Evolutionary conservation across 2,888 invertebrate species (phyloP).

Genomic region (Mythimna impura): DNA sequence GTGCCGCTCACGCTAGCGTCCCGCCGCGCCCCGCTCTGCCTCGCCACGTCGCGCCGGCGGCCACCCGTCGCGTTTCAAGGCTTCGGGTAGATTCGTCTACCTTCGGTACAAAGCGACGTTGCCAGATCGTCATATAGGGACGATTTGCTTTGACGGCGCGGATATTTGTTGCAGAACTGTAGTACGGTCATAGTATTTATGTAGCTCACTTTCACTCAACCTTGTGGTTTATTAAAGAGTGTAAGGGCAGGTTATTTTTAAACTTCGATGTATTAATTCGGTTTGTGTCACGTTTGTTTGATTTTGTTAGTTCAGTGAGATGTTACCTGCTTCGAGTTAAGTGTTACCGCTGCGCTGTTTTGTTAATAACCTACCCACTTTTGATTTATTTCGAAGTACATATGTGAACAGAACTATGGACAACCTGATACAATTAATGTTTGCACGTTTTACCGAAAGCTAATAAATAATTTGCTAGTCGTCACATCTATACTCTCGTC

Average conservation of each 20-base stretch:
- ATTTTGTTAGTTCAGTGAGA: constrained; percentile 1
- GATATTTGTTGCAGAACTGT: constrained; percentile 47
- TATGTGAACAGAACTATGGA: background rate
- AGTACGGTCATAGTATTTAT: constrained; percentile 41
- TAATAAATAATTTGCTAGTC: background rate
- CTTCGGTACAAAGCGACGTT: constrained; percentile 47
- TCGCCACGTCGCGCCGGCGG: constrained; percentile 35
- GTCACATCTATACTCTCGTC: background rate
- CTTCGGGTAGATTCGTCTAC: constrained; percentile 42
- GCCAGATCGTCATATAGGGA: constrained; percentile 43
- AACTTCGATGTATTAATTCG: constrained; percentile 19
- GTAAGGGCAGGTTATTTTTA: constrained; percentile 28
- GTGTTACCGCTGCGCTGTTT: background rate
- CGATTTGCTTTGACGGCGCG: constrained; percentile 40
- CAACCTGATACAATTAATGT: background rate
- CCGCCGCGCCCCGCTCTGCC: constrained; percentile 54
- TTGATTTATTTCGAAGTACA: too few relatives aligned
- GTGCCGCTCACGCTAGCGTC: constrained; percentile 50
- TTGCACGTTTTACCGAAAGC: background rate
- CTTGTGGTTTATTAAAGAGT: constrained; percentile 31
- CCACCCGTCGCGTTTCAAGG: constrained; percentile 32
- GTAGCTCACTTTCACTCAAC: constrained; percentile 47
- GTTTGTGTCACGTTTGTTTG: constrained; percentile 4
- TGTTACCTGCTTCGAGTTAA: background rate
- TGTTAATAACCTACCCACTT: too few relatives aligned